These are phyloP conservation scores for Prochilodus magdalenae DNA, from an alignment of 2,113 vertebrate species.

Conservation along the genomic window DNA sequence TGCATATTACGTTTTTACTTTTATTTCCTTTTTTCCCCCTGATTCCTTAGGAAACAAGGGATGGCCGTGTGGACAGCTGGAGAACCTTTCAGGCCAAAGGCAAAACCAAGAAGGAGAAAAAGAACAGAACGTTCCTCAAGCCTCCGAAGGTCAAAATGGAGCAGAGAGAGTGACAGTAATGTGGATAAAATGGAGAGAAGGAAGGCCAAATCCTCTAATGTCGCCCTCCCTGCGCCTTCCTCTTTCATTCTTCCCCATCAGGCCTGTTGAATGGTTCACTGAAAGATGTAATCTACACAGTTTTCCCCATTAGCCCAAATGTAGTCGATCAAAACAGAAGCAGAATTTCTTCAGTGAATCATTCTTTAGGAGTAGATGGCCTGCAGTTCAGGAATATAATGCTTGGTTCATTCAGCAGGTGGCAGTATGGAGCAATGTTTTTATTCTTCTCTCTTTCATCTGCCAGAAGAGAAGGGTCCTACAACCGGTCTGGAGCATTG, in stretches of 20 bases:
- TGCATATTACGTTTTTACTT: not conserved
- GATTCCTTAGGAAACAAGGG: constrained; percentile 90
- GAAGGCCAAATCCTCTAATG: not conserved
- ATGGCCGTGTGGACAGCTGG: constrained; percentile 98
- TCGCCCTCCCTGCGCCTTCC: not conserved
- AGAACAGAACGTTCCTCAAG: constrained; percentile 94
- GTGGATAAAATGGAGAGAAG: not conserved
- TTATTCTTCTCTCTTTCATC: not conserved
- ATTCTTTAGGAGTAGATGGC: not conserved
- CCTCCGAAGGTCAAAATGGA: constrained; percentile 99
- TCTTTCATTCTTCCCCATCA: not conserved
- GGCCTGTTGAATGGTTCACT: not conserved
- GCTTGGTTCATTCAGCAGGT: constrained; percentile 17
- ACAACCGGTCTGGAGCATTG: not conserved
- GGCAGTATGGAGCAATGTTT: constrained; percentile 9
- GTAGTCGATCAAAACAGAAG: not conserved
- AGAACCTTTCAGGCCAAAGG: constrained; percentile 95
- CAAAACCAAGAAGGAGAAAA: constrained; percentile 96
- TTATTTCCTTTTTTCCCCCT: not conserved
- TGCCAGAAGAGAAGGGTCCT: not conserved
- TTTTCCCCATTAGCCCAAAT: not conserved
- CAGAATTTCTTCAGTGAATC: not conserved
- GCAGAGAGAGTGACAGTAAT: constrained; percentile 77
- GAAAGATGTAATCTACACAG: not conserved
- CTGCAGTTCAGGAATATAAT: not conserved